Evolutionary conservation across 2,888 invertebrate species (phyloP), one percentile per base, ranked within the genome.

Genomic region (Tortrix viridana): DNA sequence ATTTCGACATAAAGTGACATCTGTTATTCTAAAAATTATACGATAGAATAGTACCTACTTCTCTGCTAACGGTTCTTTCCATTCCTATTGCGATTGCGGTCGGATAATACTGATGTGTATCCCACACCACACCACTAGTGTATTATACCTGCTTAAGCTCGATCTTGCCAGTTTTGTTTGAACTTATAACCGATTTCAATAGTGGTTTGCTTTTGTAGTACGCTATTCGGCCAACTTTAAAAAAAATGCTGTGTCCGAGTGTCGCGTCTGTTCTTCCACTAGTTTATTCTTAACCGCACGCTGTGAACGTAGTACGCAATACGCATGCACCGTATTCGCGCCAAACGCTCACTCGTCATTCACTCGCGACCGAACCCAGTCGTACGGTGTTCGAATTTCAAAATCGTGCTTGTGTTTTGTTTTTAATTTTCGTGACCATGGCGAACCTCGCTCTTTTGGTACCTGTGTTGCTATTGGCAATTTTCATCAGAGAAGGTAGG

Each of bases 401-500:
- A 73, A 73, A 73, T 71, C 73, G 69, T 52, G 63, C 22, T 63
- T 71, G 68, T 73, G 74, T 73, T 72, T 72, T 76, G 71, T 71
- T 67, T 73, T 69, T 76, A 71, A 69, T 37, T 20, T 32, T 26
- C 41, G 57, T 63, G 46, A 22, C 69, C 78, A 91, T 91, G 91
- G 84, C 86, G 61, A 87, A 83, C 67, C 74, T 90, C 32, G 74
- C 82, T 47, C 66, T 89, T 48, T 71, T 90, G 65, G 87, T 90
- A 73, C 84, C 91, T 38, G 81, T 89, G 60, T 77, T 91, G n/a
- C 74, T 91, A 56, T 71, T 90, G 55, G 89, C 88, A 41, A 69
- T 87, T 61, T 87, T 89, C 68, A 80, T 88, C 20, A 80, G 80
- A 74, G 77, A 86, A 69, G 89, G 91, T 91, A 69, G 83, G 89